These are phyloP conservation scores for Corella eumyota DNA, from an alignment of 23 tunicate species.

Conservation along the genomic window DNA sequence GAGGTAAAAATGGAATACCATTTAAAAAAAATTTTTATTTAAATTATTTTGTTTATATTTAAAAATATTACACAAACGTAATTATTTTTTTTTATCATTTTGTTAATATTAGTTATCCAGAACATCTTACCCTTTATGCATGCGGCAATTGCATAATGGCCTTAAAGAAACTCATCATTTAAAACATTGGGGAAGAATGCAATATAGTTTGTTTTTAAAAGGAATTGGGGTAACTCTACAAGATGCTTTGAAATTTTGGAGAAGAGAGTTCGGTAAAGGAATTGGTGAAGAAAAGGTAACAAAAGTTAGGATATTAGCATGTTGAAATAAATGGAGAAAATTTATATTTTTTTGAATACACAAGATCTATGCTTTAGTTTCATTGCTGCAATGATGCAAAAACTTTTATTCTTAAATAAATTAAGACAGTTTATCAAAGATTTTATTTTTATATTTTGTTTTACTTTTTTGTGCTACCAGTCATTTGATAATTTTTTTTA, in stretches of 20 bases:
- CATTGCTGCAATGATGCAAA: no score
- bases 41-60: not conserved
- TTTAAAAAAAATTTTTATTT: not conserved
- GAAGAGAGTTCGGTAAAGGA: constrained; percentile 68
- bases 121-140: constrained; percentile 78
- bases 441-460: no score
- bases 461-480: no score
- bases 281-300: constrained; percentile 75
- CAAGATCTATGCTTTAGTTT: no score
- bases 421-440: no score
- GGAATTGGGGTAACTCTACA: constrained; percentile 84
- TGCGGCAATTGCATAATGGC: constrained; percentile 64
- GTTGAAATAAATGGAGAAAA: no score
- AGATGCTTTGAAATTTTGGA: constrained; percentile 77
- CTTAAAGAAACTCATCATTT: constrained; percentile 81
- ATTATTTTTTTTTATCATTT: not conserved
- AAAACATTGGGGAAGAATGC: constrained; percentile 76
- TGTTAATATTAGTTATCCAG: constrained; percentile 26
- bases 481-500: no score
- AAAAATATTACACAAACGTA: not conserved
- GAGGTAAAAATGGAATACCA: constrained; percentile 16
- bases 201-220: constrained; percentile 73
- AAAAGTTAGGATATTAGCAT: no score
- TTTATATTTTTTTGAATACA: no score
- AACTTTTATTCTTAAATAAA: no score